phyloP scores from a whole-genome alignment of 2,113 vertebrate species.

The Notechis scutatus region DNA sequence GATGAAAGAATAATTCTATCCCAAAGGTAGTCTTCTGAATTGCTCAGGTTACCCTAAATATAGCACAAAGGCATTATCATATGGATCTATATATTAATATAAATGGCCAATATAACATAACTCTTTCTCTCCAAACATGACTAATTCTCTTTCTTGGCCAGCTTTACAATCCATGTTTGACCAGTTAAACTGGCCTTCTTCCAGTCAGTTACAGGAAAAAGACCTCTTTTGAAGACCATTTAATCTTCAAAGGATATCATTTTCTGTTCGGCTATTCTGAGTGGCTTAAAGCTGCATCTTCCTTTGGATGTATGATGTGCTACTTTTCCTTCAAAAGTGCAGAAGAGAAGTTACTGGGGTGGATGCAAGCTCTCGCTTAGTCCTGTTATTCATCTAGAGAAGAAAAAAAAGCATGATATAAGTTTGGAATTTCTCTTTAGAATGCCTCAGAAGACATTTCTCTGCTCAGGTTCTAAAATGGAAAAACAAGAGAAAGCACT shows the following conservation, averaged over 20 bases:
- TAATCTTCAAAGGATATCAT: background rate
- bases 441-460: background rate
- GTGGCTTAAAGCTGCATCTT: background rate
- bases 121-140: background rate
- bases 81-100: background rate
- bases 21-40: background rate
- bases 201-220: slow-evolving; percentile 2
- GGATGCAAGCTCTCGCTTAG: background rate
- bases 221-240: background rate
- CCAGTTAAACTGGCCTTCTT: slow-evolving; percentile 2
- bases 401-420: background rate
- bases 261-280: background rate
- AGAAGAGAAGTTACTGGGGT: background rate
- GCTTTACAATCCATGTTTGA: background rate
- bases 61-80: background rate
- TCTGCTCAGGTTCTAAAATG: background rate
- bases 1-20: background rate
- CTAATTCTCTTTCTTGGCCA: background rate
- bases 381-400: background rate
- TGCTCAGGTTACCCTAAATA: background rate
- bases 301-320: background rate
- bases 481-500: background rate
- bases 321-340: background rate
- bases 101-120: background rate
- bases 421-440: background rate